Evolutionary conservation across 1,140 invertebrate species (phyloP), one percentile per base, ranked within the genome.

Genomic region (Bombus waltoni): DNA sequence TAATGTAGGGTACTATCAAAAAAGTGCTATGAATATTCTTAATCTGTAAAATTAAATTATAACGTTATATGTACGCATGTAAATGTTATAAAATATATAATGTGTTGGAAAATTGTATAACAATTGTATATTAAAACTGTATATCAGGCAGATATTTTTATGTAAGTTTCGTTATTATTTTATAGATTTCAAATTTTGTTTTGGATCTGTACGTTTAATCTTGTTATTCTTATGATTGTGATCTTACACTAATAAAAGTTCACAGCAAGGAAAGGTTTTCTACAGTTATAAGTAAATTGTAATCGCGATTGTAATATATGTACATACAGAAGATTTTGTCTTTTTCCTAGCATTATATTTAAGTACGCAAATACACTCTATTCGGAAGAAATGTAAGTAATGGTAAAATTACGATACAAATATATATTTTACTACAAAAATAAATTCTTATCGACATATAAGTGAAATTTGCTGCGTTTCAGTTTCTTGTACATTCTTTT

Each of bases 381-480:
- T 11, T 42, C 13, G 18, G 18, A 47, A 72, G 42, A 85, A 72
- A 85, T 85, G 83, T 85, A 85, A 80, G 83, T 85, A 85, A 32
- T 32, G 22, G 8, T 85, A 9, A 85, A 65, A 80, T 11, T 44
- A 40, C 10, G 11, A 10, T 40, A 47, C 8, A 73, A 2, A n/a
- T n/a, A 3, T 79, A 18, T 25, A 47, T 59, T 79, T 84, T 59
- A n/a, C 2, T 71, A 47, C 1, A 22, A 65, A 59, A 44, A 85
- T 80, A 65, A 80, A 85, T 73, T 73, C 0, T 62, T 62, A 59
- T 72, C 40, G 9, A 53, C 35, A 32, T 53, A 35, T n/a, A 85
- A 73, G 70, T 85, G 83, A 85, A 85, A 85, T 80, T 80, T 47
- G 77, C 57, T 72, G 28, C 68, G 2, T 80, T 85, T 80, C 83